A percentile compares a stretch with the other conserved stretches of the same genome.
These are phyloP conservation scores for Tyrannus savana DNA, from an alignment of 2,113 vertebrate genomes.

Conservation along the genomic window DNA sequence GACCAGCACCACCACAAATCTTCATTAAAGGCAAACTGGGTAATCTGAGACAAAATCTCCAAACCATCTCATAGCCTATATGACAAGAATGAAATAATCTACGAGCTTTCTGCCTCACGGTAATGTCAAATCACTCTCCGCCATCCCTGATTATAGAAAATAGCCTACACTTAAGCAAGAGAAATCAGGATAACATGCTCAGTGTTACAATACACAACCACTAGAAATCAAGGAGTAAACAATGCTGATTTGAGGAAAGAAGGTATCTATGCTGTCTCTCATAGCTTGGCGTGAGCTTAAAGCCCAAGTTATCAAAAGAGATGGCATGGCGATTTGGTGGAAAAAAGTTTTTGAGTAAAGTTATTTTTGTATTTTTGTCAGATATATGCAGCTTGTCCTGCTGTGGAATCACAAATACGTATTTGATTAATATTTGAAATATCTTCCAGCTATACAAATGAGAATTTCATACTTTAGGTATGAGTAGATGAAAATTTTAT, in stretches of 20 bases:
- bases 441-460: not conserved
- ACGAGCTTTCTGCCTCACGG: not conserved
- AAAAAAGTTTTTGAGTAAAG: not conserved
- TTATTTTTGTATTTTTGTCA: not conserved
- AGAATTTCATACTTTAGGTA: not conserved
- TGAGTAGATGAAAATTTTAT: not conserved
- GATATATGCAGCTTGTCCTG: not conserved
- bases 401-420: not conserved
- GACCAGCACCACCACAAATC: not conserved
- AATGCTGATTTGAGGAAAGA: not conserved
- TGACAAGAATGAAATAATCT: not conserved
- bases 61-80: not conserved
- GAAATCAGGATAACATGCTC: not conserved
- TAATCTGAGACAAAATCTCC: not conserved
- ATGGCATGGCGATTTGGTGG: fast-evolving
- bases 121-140: not conserved
- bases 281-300: fast-evolving
- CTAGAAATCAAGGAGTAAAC: not conserved
- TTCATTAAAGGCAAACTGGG: not conserved
- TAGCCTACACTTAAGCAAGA: not conserved
- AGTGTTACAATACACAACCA: not conserved
- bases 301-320: not conserved
- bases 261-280: not conserved
- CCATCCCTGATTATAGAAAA: not conserved
- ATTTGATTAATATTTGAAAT: not conserved